These are phyloP conservation scores for Triops longicaudatus DNA, from an alignment of 1,140 invertebrate genomes.

Conservation along the genomic window DNA sequence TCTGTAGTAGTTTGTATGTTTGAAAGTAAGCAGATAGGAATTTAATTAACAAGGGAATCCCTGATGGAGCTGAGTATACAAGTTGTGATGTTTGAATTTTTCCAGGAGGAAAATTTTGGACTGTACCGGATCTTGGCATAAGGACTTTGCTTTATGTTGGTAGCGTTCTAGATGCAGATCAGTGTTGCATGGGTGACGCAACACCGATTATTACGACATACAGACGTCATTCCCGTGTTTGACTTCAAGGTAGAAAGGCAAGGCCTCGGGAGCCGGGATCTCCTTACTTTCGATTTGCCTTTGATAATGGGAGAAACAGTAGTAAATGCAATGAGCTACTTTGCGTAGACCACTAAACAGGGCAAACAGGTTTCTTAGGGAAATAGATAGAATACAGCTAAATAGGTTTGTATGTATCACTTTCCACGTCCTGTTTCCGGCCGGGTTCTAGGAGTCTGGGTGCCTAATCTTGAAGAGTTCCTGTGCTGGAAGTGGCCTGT, in stretches of 20 bases:
- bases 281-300: too few species aligned
- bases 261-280: not conserved
- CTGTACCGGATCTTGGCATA: too few species aligned
- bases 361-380: too few species aligned
- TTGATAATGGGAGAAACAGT: not conserved
- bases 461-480: not conserved
- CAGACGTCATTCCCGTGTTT: not conserved
- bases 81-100: too few species aligned
- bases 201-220: not conserved
- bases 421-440: conserved; percentile 5
- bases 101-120: too few species aligned
- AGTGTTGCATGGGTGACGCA: not conserved
- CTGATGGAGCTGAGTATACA: too few species aligned
- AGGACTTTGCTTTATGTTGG: too few species aligned
- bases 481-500: not conserved
- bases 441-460: not conserved
- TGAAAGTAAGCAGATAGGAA: too few species aligned
- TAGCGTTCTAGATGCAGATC: not conserved
- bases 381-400: not conserved
- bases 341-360: not conserved
- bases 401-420: not conserved
- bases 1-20: too few species aligned
- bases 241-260: not conserved
- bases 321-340: not conserved
- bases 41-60: too few species aligned